phyloP scores from a whole-genome alignment of 2,113 vertebrate genomes.

The Phainopepla nitens region DNA sequence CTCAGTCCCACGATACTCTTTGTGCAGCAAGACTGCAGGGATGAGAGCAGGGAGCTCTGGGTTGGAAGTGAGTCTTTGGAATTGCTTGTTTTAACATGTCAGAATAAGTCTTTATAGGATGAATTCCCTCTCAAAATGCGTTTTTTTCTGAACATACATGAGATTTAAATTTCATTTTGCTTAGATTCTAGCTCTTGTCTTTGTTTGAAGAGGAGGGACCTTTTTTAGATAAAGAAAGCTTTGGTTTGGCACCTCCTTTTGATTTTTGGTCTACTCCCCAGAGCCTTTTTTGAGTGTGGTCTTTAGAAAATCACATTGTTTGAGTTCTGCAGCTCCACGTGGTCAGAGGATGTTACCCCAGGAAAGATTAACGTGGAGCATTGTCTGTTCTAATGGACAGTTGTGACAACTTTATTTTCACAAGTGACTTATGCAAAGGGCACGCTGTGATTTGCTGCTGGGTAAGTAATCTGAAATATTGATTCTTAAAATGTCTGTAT shows the following conservation, averaged over 20 bases:
- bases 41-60: not conserved
- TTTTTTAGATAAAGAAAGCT: not conserved
- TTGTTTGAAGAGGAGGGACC: not conserved
- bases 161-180: not conserved
- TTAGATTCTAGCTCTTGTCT: not conserved
- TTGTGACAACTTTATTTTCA: not conserved
- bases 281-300: not conserved
- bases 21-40: not conserved
- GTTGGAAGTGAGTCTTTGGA: not conserved
- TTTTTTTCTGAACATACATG: not conserved
- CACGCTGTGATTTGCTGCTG: not conserved
- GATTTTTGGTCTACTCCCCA: not conserved
- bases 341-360: not conserved
- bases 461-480: not conserved
- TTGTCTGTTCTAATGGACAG: not conserved
- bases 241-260: not conserved
- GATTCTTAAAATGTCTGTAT: slow-evolving; percentile 19
- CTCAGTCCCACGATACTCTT: not conserved
- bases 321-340: not conserved
- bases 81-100: not conserved
- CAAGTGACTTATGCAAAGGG: not conserved
- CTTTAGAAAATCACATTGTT: not conserved
- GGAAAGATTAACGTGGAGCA: not conserved
- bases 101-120: not conserved
- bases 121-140: not conserved